Base-by-base conservation (phyloP, 2,888 invertebrate genomes). In the Labia minor region DNA sequence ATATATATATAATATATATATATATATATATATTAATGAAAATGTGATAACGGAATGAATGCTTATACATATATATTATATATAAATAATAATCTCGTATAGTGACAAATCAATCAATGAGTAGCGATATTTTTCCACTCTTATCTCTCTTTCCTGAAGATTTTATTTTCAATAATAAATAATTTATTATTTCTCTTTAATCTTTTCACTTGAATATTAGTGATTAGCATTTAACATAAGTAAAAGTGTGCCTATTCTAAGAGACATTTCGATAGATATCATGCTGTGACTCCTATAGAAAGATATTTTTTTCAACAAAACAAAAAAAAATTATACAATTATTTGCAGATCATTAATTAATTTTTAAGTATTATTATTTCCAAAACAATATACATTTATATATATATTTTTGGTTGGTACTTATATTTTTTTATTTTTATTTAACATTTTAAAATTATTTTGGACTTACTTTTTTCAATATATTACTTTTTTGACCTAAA, bases 401-500 rank as follows among this genome's bases (percentile, higher is more conserved):
- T 19, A 19, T 19, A 37, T 19, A 37, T 19, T 65, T 65, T 65
- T 65, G 65, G n/a, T 65, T 37, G 65, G 49, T 6, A 16, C 19
- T 65, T 37, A 37, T 37, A 37, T 6, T n/a, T 62, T 21, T 64
- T n/a, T 20, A 64, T 14, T 21, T 16, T 8, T 14, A 21, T 21
- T 64, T 21, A 64, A n/a, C n/a, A 19, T 64, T 19, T 64, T 14
- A 16, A n/a, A 18, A 20, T 20, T 1, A 10, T 26, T 64, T n/a
- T 1, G 14, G 4, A n/a, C 19, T 64, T n/a, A 64, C 19, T 20
- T 62, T 21, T 18, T 33, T 33, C 26, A 8, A 64, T 20, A 21
- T 1, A 2, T 21, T 8, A 64, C 19, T 33, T 3, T 18, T 33
- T n/a, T 3, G 14, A 21, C 1, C 26, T 1, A 33, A 19, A 64